Conservation (phyloP, 2,113 vertebrate species). For the Gulo gulo region DNA sequence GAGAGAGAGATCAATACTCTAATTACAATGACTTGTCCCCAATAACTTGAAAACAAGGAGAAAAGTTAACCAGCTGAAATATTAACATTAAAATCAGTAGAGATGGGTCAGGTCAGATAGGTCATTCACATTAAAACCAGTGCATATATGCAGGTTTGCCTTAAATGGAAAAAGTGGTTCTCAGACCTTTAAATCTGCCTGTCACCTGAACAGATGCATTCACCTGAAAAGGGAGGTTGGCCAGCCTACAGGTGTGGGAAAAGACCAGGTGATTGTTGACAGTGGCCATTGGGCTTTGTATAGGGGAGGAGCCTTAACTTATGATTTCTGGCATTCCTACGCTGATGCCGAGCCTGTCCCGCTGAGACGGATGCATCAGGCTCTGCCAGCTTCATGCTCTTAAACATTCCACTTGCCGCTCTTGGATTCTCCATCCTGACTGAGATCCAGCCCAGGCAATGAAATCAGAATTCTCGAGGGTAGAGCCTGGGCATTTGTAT, state of each 20-base stretch:
- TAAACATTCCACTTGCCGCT: not conserved
- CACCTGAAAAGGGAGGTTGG: not conserved
- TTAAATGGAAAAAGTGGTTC: not conserved
- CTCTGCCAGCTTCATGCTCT: too few species aligned
- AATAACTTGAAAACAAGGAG: not conserved
- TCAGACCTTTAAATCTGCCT: not conserved
- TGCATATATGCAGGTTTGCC: not conserved
- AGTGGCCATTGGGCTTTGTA: not conserved
- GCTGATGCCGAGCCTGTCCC: rapidly evolving
- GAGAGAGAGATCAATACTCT: not conserved
- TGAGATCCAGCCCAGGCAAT: not conserved
- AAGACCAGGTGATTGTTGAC: not conserved
- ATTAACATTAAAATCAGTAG: too few species aligned
- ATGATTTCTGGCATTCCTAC: rapidly evolving
- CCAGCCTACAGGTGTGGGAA: not conserved
- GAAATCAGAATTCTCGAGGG: not conserved
- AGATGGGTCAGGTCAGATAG: not conserved
- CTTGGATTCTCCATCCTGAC: not conserved
- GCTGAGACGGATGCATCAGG: rapidly evolving
- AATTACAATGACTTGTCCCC: not conserved
- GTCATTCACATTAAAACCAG: not conserved
- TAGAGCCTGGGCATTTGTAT: not conserved
- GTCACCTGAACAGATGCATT: not conserved
- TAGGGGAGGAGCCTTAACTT: not conserved
- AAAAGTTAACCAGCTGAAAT: not conserved